Evolutionary conservation across 2,797 vertebrate genomes (phyloP).

Genomic region (Amphiprion clarkii): DNA sequence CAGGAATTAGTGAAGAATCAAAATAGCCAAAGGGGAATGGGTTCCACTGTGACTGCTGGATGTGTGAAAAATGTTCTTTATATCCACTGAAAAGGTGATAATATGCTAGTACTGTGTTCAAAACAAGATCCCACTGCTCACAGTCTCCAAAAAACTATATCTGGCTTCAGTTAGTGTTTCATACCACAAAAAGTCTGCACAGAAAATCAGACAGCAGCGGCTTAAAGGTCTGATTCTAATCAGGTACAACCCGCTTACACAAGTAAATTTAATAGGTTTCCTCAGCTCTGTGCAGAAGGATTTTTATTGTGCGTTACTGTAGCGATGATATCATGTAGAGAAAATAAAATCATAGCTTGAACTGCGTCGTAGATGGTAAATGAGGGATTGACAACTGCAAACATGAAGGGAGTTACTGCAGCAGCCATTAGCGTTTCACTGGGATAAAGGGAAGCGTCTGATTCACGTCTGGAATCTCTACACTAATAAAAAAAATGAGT

Average conservation of each 20-base stretch:
- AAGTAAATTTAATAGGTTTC: too few species aligned
- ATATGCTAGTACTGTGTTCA: background rate
- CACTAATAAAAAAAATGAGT: background rate
- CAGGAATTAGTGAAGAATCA: background rate
- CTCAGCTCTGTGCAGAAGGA: background rate
- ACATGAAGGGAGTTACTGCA: background rate
- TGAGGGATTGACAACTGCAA: background rate
- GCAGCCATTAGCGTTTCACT: background rate
- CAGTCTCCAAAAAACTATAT: background rate
- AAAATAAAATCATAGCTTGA: background rate
- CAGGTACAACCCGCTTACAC: too few species aligned
- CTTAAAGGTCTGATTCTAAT: background rate
- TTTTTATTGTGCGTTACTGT: background rate
- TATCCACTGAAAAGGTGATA: background rate
- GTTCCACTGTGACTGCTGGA: background rate
- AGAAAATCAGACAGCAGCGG: background rate
- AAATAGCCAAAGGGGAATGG: background rate
- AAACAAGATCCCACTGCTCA: background rate
- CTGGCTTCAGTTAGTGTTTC: too few species aligned
- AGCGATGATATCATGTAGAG: background rate
- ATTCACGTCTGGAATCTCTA: background rate
- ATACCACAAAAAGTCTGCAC: too few species aligned
- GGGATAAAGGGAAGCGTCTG: background rate
- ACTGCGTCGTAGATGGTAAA: background rate
- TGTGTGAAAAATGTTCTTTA: background rate